Evolutionary conservation across 2,888 invertebrate genomes (phyloP).

Genomic region (Himalopsyche kuldschensis): DNA sequence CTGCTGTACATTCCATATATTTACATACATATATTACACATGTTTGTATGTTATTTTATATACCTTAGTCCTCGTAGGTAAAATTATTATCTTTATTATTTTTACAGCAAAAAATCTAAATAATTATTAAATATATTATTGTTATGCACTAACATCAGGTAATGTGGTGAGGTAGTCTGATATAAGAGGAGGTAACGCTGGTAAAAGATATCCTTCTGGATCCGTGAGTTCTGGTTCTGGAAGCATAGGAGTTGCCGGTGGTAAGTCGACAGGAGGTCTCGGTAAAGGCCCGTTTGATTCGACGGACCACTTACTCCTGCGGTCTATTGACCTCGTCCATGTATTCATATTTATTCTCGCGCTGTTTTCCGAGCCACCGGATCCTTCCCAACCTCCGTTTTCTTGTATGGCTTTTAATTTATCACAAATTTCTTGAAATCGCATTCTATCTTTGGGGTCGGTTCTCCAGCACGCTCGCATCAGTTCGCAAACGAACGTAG

Average conservation of each 20-base stretch:
- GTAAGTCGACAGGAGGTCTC: constrained; percentile 46
- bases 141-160: constrained; percentile 44
- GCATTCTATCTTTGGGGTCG: constrained; percentile 75
- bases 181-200: constrained; percentile 55
- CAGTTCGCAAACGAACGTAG: constrained; percentile 69
- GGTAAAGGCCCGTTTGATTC: constrained; percentile 46
- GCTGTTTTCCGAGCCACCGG: not conserved
- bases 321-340: constrained; percentile 10
- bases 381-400: constrained; percentile 37
- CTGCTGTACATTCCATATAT: no score
- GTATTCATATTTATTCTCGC: constrained; percentile 9
- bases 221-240: constrained; percentile 62
- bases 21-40: no score
- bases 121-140: not conserved
- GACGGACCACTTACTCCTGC: constrained; percentile 41
- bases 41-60: no score
- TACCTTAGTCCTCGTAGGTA: no score
- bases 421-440: constrained; percentile 70
- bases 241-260: constrained; percentile 54
- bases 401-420: constrained; percentile 59
- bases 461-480: constrained; percentile 82
- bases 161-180: constrained; percentile 63
- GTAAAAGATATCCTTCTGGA: constrained; percentile 69
- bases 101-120: no score
- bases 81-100: no score